Evolutionary conservation across 2,888 invertebrate species (phyloP), one percentile per base, ranked within the genome.

Genomic region (Thymelicus sylvestris): DNA sequence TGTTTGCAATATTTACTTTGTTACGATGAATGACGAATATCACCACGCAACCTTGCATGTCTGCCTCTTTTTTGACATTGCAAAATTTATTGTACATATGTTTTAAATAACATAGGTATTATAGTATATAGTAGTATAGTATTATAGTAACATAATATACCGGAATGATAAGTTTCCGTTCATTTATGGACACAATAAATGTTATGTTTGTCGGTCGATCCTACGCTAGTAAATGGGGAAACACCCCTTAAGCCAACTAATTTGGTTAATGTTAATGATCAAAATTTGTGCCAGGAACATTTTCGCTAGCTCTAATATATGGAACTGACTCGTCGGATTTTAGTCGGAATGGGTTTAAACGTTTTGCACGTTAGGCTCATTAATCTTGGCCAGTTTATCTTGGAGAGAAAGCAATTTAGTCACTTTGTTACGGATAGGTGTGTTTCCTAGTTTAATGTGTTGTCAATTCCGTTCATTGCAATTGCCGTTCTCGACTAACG

Each of bases 251-350:
- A 87, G 86, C 90, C 86, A 88, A 92, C 91, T 93, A 93, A 92
- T 92, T 93, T 92, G 90, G 92, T 91, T 90, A 92, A 90, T 88
- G 88, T 90, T 89, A 89, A 92, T 91, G 91, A 92, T 91, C 91
- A 89, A 92, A 91, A 91, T 90, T 90, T 88, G 92, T 86, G 89
- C 90, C 89, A 87, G 89, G 83, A 91, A 86, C 88, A 88, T 86
- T 89, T 87, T 87, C 88, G 81, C 89, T 83, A 83, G 84, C 87
- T 86, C 90, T 92, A 92, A 93, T 93, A 91, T 93, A 93, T 93
- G 92, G 90, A 87, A 92, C 93, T 92, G 93, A 93, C 93, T 93
- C 86, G 91, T 91, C 87, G 92, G 92, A 92, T 93, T 93, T 92
- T 87, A 90, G 90, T 89, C 86, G 86, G 91, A 86, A 92, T 89